phyloP scores from a whole-genome alignment of 2,797 vertebrate species.

The Acipenser transmontanus region DNA sequence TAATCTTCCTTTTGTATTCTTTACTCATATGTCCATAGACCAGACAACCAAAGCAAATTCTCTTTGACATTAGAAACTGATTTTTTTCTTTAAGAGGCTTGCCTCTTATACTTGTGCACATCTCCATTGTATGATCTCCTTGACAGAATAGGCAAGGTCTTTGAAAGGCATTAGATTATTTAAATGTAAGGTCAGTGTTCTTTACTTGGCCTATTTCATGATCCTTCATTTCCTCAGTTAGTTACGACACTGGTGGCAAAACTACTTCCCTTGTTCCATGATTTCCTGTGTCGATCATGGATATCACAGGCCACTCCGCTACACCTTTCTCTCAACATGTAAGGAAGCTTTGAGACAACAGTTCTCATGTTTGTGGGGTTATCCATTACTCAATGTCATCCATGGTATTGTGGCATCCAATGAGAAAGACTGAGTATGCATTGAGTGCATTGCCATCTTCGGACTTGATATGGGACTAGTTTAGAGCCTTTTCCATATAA shows the following conservation, averaged over 20 bases:
- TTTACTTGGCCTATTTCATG: not conserved
- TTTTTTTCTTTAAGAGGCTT: not conserved
- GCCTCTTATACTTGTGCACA: not conserved
- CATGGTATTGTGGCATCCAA: not conserved
- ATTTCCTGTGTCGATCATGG: not conserved
- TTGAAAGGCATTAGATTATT: not conserved
- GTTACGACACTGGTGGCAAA: not conserved
- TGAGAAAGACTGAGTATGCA: not conserved
- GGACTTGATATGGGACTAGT: not conserved
- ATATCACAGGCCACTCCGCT: too few species aligned
- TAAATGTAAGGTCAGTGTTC: not conserved
- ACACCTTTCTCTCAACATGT: too few species aligned
- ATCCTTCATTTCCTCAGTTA: not conserved
- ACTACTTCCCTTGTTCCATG: not conserved
- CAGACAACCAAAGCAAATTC: slow-evolving; percentile 1
- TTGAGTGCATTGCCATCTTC: not conserved
- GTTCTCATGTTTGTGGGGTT: too few species aligned
- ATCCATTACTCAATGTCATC: too few species aligned
- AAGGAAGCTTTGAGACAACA: too few species aligned
- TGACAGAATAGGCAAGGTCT: not conserved
- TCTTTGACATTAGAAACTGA: not conserved
- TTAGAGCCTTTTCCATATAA: too few species aligned
- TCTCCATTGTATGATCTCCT: not conserved
- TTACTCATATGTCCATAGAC: slow-evolving; percentile 20
- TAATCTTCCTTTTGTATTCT: slow-evolving; percentile 12